These are phyloP conservation scores for Chondrosia reniformis DNA, from an alignment of 37 sponge, comb jelly and placozoan genomes.

Conservation along the genomic window DNA sequence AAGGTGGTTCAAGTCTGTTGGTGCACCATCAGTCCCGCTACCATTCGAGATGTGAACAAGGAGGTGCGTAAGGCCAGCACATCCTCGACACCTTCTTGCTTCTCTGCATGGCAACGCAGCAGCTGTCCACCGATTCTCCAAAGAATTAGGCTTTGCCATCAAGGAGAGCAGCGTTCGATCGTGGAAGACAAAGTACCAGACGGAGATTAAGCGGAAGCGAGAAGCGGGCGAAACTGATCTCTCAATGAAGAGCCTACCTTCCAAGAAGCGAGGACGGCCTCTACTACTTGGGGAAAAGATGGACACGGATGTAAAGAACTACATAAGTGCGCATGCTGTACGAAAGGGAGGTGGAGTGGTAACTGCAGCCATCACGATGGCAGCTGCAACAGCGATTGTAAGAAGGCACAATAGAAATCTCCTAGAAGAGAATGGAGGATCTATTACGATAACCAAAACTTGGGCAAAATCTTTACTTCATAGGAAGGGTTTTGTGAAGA, in stretches of 20 bases:
- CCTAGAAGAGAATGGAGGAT: conserved; percentile 19
- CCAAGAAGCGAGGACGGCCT: conserved; percentile 8
- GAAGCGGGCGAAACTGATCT: not conserved
- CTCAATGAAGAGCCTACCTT: conserved; percentile 7
- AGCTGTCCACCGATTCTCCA: not conserved
- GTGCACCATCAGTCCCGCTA: not conserved
- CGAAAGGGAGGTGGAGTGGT: conserved; percentile 24
- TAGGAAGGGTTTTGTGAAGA: conserved; percentile 18
- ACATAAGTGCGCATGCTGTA: not conserved
- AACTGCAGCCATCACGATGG: conserved; percentile 19
- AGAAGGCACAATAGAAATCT: conserved; percentile 12
- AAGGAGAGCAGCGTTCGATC: conserved; percentile 8
- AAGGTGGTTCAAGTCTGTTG: not conserved
- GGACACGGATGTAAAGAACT: conserved; percentile 3
- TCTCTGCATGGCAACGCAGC: conserved; percentile 3
- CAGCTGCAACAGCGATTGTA: conserved; percentile 31
- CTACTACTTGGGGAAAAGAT: conserved; percentile 28
- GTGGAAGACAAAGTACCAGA: conserved; percentile 8
- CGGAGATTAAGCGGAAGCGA: not conserved
- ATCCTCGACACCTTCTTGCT: not conserved
- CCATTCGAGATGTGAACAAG: not conserved
- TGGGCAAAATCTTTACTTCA: conserved; percentile 23
- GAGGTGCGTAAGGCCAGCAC: not conserved
- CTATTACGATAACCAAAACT: conserved; percentile 15
- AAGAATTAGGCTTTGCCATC: not conserved